Evolutionary conservation across 1,140 invertebrate genomes (phyloP).

Genomic region (Procambarus virginalis): DNA sequence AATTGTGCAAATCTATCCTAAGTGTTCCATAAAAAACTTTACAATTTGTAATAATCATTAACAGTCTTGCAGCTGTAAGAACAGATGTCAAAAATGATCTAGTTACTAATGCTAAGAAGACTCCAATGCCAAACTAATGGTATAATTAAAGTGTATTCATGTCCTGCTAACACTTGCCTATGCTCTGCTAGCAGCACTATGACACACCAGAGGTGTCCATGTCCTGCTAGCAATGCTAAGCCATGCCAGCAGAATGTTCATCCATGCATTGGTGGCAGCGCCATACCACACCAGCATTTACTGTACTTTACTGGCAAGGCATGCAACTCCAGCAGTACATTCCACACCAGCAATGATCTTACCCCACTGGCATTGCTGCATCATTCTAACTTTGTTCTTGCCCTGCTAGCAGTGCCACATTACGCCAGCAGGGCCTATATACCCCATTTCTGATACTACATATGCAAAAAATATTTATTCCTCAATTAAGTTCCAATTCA

Average conservation of each 20-base stretch:
- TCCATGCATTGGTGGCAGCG: neutral
- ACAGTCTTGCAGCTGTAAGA: constrained; percentile 45
- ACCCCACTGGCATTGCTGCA: neutral
- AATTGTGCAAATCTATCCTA: constrained; percentile 58
- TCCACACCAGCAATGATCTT: neutral
- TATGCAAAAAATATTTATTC: neutral
- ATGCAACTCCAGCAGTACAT: neutral
- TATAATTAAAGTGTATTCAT: neutral
- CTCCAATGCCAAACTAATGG: neutral
- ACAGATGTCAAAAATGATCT: constrained; percentile 14
- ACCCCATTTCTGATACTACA: neutral
- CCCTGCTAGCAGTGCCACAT: constrained; percentile 13
- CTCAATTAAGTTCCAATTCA: neutral
- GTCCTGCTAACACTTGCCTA: constrained; percentile 14
- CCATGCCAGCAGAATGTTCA: neutral
- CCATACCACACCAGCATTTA: neutral
- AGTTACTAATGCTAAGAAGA: constrained; percentile 11
- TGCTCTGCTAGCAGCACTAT: constrained; percentile 1
- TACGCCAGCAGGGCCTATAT: constrained; percentile 4
- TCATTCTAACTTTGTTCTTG: neutral
- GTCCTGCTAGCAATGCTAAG: neutral
- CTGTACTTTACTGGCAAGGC: neutral
- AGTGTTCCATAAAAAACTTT: constrained; percentile 57
- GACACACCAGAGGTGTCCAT: neutral
- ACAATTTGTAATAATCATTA: constrained; percentile 52